These are phyloP conservation scores for Aix galericulata DNA, from an alignment of 2,113 vertebrate species.

Conservation along the genomic window DNA sequence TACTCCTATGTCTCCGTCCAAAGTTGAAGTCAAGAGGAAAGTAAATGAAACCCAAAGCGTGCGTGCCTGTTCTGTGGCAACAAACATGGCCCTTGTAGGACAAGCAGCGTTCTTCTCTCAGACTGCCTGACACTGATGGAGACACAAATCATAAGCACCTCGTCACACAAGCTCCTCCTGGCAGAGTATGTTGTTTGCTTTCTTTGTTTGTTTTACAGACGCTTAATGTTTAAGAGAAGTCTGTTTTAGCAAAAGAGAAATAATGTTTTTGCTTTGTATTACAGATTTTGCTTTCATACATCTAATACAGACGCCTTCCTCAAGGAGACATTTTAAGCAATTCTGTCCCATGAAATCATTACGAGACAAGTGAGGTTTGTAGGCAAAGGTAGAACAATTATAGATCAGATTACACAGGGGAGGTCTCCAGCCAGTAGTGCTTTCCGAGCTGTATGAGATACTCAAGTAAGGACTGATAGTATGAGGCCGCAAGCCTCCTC, in stretches of 20 bases:
- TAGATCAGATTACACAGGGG: not conserved
- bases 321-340: not conserved
- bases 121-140: not conserved
- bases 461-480: not conserved
- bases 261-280: rapidly evolving
- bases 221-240: not conserved
- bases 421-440: not conserved
- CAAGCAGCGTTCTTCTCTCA: not conserved
- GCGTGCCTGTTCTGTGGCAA: not conserved
- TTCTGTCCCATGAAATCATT: not conserved
- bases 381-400: not conserved
- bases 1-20: not conserved
- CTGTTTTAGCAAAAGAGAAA: not conserved
- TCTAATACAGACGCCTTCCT: not conserved
- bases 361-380: not conserved
- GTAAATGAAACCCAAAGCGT: not conserved
- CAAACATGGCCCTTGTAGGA: not conserved
- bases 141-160: not conserved
- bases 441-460: not conserved
- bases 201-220: not conserved
- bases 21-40: not conserved
- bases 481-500: not conserved
- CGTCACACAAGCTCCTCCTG: not conserved
- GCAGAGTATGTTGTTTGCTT: not conserved
- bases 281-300: not conserved